Evolutionary conservation across 2,113 vertebrate genomes (phyloP), one percentile per base, ranked within the genome.

Genomic region (Geothlypis trichas): DNA sequence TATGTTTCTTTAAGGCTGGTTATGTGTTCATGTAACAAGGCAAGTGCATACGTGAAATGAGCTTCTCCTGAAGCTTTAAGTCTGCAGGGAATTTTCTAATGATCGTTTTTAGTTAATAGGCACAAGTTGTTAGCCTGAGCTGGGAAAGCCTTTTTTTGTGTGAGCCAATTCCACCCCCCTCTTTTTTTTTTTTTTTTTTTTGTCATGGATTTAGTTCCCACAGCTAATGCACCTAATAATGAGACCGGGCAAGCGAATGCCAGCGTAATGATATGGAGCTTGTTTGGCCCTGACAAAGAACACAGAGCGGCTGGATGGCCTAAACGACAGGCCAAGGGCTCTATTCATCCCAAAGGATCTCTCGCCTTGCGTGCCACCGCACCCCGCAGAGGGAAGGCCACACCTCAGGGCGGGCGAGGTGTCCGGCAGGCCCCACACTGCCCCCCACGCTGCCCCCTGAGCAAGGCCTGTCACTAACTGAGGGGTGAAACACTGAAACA

Each of bases 161-260:
- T 51, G 95, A 97, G 98, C 96, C 98, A 98, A 96, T 95, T 97
- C 96, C 96, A 93, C 95, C 95, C 88, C 85, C 95, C 23, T 94
- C 35, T 31, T 80, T 23, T 63, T 41, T 72, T 76, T 83, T 42
- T 28, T 95, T 46, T 47, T 97, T 95, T 96, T 97, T 97, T 84
- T 96, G 73, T 97, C 95, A 97, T 97, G 97, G 96, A 94, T 97
- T 98, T 97, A 80, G 96, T 98, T 98, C 97, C 97, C 98, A 98
- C 98, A 98, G 96, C 96, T 96, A 97, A 98, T 95, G 96, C 74
- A 95, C 93, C 95, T 96, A 89, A 97, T 98, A 98, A 98, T 98
- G 97, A 98, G 97, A 94, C 97, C 35, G 44, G 97, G 96, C 96
- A 95, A 97, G 92, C 49, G 8, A 96, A 89, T 92, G 96, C 94